Conservation (phyloP, 2,113 vertebrate genomes). For the Callipepla californica region DNA sequence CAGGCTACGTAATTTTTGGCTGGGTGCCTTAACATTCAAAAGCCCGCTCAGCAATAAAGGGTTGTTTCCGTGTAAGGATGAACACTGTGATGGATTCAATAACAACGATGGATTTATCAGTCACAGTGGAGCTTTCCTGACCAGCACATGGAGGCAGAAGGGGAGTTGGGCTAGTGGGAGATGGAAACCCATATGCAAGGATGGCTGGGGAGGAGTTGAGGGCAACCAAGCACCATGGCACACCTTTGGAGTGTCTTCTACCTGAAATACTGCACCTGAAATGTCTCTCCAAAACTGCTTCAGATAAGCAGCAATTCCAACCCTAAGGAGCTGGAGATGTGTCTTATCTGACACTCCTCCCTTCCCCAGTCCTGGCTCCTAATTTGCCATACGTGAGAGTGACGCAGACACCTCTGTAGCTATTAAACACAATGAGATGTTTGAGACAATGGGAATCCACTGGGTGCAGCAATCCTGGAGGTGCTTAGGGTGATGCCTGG, state of each 20-base stretch:
- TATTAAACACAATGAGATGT: background rate
- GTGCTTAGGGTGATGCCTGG: background rate
- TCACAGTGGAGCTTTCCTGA: fast-evolving
- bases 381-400: background rate
- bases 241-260: background rate
- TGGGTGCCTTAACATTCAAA: background rate
- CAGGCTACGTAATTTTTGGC: background rate
- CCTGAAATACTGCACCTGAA: background rate
- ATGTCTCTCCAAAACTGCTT: background rate
- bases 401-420: background rate
- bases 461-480: background rate
- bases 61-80: background rate
- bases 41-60: background rate
- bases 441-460: background rate
- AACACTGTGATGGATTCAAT: fast-evolving
- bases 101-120: background rate
- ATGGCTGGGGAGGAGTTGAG: fast-evolving
- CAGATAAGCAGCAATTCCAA: background rate
- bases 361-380: background rate
- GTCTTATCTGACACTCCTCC: background rate
- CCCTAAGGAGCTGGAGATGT: background rate
- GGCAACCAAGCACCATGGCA: background rate
- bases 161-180: background rate
- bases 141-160: background rate
- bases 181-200: background rate